phyloP scores from a whole-genome alignment of 2,888 invertebrate species.

The Oxystoma pomonae region DNA sequence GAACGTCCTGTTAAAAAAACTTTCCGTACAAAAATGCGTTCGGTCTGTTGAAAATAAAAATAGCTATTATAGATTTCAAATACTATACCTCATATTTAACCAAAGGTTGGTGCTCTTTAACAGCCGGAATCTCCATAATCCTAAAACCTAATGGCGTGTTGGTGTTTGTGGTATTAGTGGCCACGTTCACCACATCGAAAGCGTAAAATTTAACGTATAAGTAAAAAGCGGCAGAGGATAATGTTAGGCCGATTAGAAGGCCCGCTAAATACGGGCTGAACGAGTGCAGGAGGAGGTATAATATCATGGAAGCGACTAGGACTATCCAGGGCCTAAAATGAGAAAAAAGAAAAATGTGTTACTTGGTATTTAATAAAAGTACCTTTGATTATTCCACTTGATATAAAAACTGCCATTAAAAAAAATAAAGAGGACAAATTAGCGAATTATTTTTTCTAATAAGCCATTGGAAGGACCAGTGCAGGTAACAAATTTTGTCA shows the following conservation, averaged over 20 bases:
- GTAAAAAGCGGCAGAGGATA: constrained; percentile 25
- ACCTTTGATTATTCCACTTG: too few relatives aligned
- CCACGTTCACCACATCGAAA: background rate
- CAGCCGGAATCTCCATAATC: constrained; percentile 59
- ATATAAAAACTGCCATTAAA: too few relatives aligned
- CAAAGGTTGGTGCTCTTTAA: constrained; percentile 58
- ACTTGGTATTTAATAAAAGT: too few relatives aligned
- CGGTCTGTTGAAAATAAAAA: too few relatives aligned
- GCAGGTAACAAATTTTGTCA: too few relatives aligned
- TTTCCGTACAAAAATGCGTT: too few relatives aligned
- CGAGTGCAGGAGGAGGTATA: constrained; percentile 33
- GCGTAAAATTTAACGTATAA: constrained; percentile 28
- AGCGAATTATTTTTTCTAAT: too few relatives aligned
- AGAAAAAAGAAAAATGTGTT: constrained; percentile 2
- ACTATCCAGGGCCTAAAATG: constrained; percentile 28
- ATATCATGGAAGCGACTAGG: constrained; percentile 25
- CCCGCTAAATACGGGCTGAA: constrained; percentile 36
- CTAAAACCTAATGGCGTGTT: constrained; percentile 12
- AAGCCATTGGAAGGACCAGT: too few relatives aligned
- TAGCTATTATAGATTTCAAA: too few relatives aligned
- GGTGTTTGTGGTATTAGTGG: background rate
- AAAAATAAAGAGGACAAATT: too few relatives aligned
- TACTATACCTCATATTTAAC: constrained; percentile 55
- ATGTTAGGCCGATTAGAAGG: constrained; percentile 28
- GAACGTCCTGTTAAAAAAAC: too few relatives aligned